Evolutionary conservation across 2,113 vertebrate genomes (phyloP).

Genomic region (Antechinus flavipes): DNA sequence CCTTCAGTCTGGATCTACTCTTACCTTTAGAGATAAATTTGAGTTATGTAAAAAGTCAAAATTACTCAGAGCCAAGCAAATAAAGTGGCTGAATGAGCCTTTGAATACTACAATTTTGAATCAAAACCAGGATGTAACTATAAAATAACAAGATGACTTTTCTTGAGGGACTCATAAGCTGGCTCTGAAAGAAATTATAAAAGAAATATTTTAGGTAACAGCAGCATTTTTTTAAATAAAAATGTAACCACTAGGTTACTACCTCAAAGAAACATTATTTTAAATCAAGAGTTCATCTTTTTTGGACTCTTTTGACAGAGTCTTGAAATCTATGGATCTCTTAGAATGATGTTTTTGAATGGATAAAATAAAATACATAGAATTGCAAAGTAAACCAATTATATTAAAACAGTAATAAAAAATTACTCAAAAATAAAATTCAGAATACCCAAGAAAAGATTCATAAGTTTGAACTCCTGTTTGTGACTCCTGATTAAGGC

Average conservation of each 20-base stretch:
- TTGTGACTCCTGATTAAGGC: neutral
- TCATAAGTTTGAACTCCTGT: neutral
- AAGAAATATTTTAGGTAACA: neutral
- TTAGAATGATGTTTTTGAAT: neutral
- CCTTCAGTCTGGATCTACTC: neutral
- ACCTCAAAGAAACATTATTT: neutral
- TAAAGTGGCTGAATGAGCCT: neutral
- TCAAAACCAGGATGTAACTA: neutral
- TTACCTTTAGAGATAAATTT: neutral
- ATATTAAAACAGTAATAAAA: neutral
- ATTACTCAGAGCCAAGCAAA: neutral
- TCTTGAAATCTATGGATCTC: neutral
- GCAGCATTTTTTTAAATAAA: neutral
- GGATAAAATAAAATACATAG: neutral
- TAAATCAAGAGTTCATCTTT: neutral
- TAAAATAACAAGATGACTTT: neutral
- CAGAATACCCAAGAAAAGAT: neutral
- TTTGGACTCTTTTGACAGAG: neutral
- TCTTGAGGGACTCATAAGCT: neutral
- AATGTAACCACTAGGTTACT: neutral
- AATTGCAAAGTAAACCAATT: neutral
- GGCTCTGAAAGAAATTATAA: neutral
- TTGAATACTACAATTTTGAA: neutral
- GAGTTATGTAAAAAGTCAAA: neutral
- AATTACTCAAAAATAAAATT: neutral